These are phyloP conservation scores for Lepas anatifera DNA, from an alignment of 2,888 invertebrate species.

Conservation along the genomic window DNA sequence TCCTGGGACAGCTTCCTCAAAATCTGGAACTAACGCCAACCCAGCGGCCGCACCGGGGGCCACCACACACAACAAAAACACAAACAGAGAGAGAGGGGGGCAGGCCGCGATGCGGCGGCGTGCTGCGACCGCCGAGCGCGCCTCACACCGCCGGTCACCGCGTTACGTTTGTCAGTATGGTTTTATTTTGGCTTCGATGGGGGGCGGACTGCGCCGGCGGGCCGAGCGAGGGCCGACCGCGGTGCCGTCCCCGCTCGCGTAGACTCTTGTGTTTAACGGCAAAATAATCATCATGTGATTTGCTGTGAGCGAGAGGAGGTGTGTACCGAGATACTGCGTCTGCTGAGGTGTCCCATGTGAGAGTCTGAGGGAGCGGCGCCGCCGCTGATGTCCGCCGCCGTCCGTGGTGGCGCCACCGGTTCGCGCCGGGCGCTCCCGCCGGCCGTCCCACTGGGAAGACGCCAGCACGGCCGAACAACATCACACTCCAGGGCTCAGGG, in stretches of 20 bases:
- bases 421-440: background rate
- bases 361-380: background rate
- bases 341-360: too few relatives aligned
- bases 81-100: too few relatives aligned
- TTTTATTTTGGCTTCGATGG: slow-evolving; percentile 5
- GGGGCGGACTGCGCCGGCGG: background rate
- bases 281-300: slow-evolving; percentile 12
- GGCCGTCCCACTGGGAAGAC: slow-evolving; percentile 21
- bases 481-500: slow-evolving; percentile 3
- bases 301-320: too few relatives aligned
- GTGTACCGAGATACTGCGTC: too few relatives aligned
- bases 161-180: slow-evolving; percentile 1
- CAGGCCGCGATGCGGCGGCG: too few relatives aligned
- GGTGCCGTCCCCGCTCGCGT: background rate
- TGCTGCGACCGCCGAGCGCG: background rate
- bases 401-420: background rate
- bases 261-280: slow-evolving; percentile 10
- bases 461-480: background rate
- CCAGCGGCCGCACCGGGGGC: too few relatives aligned
- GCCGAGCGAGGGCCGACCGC: background rate
- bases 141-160: background rate
- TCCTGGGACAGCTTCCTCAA: slow-evolving; percentile 99
- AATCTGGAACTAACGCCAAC: slow-evolving; percentile 79
- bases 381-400: background rate
- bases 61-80: too few relatives aligned